Base-by-base conservation (phyloP, 2,888 invertebrate genomes). In the Nymphalis polychloros region DNA sequence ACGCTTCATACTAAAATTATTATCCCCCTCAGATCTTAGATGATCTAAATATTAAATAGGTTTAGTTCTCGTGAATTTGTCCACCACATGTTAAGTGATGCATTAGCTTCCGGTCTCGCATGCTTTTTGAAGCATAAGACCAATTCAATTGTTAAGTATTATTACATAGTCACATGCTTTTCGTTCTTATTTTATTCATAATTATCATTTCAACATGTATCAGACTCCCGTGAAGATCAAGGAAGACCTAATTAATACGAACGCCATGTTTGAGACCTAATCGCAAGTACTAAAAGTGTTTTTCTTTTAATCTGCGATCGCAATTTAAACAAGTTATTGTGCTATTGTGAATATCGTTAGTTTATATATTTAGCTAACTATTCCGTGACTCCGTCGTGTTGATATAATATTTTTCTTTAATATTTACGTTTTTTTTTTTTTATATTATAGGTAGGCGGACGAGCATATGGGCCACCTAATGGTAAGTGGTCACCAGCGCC, bases 121-220 rank as follows among this genome's bases (percentile, higher is more conserved):
- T 49, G 17, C 8, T 31, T 59, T 67, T 52, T 50, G 41, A 41
- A 46, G 31, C 59, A 52, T 52, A 48, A 19, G 13, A 59, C 23
- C 27, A 59, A 61, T 57, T 57, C 5, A 19, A 57, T 41, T 8
- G 19, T 41, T 27, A 50, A 31, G 27, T 31, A 6, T 31, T 31
- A 31, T 6, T 31, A 31, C 5, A 31, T 31, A 6, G 27, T 31
- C 27, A 6, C 27, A 31, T 31, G 27, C 8, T 27, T 23, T 23
- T 53, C 23, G 23, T 53, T 5, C 27, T 65, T 53, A 49, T 67
- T 57, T 59, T 59, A 27, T 41, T 59, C 60, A 63, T 60, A 63
- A 60, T 71, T 68, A 71, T 71, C 50, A 60, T 55, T 65, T 48
- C 63, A 64, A 71, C 50, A 67, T 65, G 69, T 48, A 62, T 8